Evolutionary conservation across 2,113 vertebrate species (phyloP).

Genomic region (Pelvicachromis taeniatus): DNA sequence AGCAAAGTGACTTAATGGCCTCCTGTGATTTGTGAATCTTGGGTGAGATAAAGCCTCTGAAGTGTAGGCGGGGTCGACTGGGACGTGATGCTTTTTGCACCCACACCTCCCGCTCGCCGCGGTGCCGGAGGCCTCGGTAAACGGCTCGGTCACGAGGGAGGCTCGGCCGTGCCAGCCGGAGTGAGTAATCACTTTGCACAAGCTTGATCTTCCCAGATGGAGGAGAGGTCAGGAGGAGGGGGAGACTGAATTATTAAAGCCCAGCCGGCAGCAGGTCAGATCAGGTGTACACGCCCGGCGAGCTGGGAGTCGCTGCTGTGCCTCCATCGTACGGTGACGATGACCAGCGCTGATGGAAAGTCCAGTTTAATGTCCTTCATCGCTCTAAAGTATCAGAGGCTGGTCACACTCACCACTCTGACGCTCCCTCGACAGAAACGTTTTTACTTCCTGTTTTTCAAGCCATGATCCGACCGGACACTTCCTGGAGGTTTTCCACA

Average conservation of each 20-base stretch:
- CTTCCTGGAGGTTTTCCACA: too few relatives aligned
- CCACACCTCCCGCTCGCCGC: background rate
- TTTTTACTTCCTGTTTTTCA: too few relatives aligned
- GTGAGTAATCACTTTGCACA: slow-evolving; percentile 14
- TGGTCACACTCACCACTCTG: background rate
- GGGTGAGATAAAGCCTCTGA: background rate
- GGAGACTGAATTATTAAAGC: slow-evolving; percentile 4
- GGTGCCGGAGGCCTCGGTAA: background rate
- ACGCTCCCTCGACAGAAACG: too few relatives aligned
- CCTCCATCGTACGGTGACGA: background rate
- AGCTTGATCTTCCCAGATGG: slow-evolving; percentile 19
- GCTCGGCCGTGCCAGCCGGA: background rate
- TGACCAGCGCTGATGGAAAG: background rate
- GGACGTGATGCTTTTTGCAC: slow-evolving; percentile 2
- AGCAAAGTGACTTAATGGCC: background rate
- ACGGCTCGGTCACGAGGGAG: background rate
- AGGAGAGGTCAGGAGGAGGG: background rate
- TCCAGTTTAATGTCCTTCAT: background rate
- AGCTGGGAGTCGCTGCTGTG: background rate
- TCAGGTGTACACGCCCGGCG: background rate
- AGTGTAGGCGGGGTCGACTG: background rate
- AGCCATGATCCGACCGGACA: too few relatives aligned
- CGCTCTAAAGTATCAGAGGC: background rate
- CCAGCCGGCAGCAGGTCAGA: background rate
- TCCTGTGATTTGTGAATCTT: background rate